Conservation (phyloP, 2,888 invertebrate species). For the Drosophila kanekoi region DNA sequence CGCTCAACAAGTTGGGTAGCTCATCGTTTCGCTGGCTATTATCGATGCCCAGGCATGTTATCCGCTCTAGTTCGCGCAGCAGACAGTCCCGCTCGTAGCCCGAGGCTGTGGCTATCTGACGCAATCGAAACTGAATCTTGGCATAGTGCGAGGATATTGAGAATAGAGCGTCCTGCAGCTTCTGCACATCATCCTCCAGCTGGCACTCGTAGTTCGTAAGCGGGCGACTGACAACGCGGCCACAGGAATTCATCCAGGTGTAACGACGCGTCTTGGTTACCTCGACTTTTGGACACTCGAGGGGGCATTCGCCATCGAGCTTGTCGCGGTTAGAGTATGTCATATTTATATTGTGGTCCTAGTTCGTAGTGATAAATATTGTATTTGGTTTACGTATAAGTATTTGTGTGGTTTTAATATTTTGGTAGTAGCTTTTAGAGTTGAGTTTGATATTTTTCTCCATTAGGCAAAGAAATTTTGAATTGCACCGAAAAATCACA, state of each 20-base stretch:
- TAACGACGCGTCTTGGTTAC: conserved; percentile 35
- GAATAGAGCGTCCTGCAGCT: conserved; percentile 73
- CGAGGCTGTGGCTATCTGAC: conserved; percentile 70
- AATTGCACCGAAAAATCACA: conserved; percentile 35
- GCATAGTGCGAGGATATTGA: conserved; percentile 78
- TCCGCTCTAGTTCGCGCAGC: conserved; percentile 69
- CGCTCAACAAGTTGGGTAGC: conserved; percentile 63
- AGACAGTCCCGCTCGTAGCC: conserved; percentile 59
- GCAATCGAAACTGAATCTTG: conserved; percentile 78
- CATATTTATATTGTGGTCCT: conserved; percentile 5
- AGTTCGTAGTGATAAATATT: background rate
- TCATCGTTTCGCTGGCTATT: conserved; percentile 23
- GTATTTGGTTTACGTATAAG: background rate
- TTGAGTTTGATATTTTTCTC: conserved; percentile 25
- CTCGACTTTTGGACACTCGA: background rate
- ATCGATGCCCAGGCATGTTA: conserved; percentile 60
- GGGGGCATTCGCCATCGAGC: background rate
- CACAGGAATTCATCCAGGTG: conserved; percentile 46
- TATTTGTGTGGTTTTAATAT: conserved; percentile 13
- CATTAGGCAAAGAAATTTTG: conserved; percentile 41
- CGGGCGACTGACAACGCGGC: conserved; percentile 39
- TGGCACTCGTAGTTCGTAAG: conserved; percentile 66
- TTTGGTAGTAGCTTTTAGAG: conserved; percentile 7
- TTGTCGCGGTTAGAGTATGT: background rate
- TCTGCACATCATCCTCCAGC: conserved; percentile 73